Conservation (phyloP, 2,797 vertebrate genomes). For the Phrynocephalus vlangalii region DNA sequence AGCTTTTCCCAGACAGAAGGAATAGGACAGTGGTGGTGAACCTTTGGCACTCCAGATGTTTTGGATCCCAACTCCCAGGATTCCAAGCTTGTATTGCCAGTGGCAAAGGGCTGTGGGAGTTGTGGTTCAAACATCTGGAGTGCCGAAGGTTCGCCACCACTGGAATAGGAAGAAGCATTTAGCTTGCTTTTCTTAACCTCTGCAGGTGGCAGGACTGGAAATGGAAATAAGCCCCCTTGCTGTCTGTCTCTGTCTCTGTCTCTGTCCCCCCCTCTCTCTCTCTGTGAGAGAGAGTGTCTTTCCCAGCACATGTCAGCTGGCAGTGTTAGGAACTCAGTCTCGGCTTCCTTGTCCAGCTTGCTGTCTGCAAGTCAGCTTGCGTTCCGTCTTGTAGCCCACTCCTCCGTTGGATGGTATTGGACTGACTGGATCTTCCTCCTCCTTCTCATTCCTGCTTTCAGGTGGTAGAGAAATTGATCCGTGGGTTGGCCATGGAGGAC, state of each 20-base stretch:
- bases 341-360: background rate
- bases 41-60: too few relatives aligned
- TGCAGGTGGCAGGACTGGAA: background rate
- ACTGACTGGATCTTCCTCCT: too few relatives aligned
- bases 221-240: background rate
- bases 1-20: background rate
- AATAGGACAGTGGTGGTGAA: background rate
- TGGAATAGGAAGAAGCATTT: background rate
- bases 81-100: too few relatives aligned
- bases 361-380: too few relatives aligned
- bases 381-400: background rate
- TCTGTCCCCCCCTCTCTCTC: too few relatives aligned
- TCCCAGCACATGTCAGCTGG: too few relatives aligned
- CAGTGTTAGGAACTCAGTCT: background rate
- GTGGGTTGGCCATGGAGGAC: slow-evolving; percentile 93
- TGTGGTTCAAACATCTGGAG: too few relatives aligned
- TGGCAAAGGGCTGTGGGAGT: too few relatives aligned
- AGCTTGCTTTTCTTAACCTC: background rate
- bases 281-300: too few relatives aligned
- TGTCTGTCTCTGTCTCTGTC: background rate
- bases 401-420: background rate
- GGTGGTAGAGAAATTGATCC: slow-evolving; percentile 94
- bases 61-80: too few relatives aligned
- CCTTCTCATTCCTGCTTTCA: slow-evolving; percentile 58
- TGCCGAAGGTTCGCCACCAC: too few relatives aligned